A percentile compares a stretch with the other conserved stretches of the same genome.
Evolutionary conservation across 2,888 invertebrate species (phyloP).

Genomic region (Ctenicera cuprea): DNA sequence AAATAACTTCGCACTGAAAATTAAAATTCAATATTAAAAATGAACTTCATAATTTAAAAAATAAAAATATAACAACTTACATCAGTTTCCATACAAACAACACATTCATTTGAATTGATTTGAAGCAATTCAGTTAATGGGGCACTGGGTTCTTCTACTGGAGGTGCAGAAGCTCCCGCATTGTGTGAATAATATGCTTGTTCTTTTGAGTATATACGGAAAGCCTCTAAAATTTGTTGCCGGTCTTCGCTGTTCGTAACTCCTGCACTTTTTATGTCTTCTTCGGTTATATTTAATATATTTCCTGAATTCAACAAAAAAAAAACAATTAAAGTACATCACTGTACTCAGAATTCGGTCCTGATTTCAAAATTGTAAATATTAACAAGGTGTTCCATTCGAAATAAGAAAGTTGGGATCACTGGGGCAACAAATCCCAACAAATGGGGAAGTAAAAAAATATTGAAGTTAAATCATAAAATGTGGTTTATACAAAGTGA

Average conservation of each 20-base stretch:
- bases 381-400: too few relatives aligned
- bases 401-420: too few relatives aligned
- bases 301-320: conserved; percentile 53
- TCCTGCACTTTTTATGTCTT: conserved; percentile 77
- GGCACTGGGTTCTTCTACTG: conserved; percentile 64
- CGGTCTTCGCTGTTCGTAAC: conserved; percentile 77
- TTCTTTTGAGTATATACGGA: conserved; percentile 75
- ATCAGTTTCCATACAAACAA: conserved; percentile 86
- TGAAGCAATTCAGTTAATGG: conserved; percentile 60
- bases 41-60: too few relatives aligned
- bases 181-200: conserved; percentile 42
- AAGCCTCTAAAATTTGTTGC: conserved; percentile 78
- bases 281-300: conserved; percentile 71
- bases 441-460: too few relatives aligned
- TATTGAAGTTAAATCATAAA: too few relatives aligned
- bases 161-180: conserved; percentile 49
- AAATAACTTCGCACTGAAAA: conserved; percentile 84
- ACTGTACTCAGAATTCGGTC: too few relatives aligned
- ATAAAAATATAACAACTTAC: conserved; percentile 73
- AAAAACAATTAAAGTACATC: too few relatives aligned
- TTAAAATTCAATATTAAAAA: conserved; percentile 46
- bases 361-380: too few relatives aligned
- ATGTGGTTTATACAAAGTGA: too few relatives aligned
- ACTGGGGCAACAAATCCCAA: too few relatives aligned
- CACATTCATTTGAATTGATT: conserved; percentile 81